Percentiles rank a stretch among this genome's conserved stretches.
Conservation (phyloP, 2,113 vertebrate species). For the Delphinapterus leucas region DNA sequence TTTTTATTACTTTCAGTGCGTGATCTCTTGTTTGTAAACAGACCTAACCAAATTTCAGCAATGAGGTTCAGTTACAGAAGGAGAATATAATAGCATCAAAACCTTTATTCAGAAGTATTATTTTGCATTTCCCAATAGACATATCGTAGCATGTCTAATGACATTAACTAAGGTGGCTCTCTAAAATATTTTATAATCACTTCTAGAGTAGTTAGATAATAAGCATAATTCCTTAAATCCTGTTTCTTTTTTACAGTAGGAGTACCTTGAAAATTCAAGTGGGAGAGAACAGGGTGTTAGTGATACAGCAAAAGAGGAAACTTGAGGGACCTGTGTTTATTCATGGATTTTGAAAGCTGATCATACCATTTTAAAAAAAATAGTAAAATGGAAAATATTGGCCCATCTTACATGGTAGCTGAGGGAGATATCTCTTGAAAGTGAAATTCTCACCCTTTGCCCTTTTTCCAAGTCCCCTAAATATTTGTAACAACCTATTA, state of each 20-base stretch:
- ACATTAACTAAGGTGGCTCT: neutral
- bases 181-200: slow-evolving; percentile 42
- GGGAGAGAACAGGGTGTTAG: neutral
- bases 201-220: neutral
- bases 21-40: slow-evolving; percentile 44
- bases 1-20: slow-evolving; percentile 24
- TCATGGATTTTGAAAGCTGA: neutral
- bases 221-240: neutral
- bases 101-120: neutral
- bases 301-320: neutral
- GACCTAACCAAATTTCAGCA: slow-evolving; percentile 30
- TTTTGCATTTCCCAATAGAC: neutral
- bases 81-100: neutral
- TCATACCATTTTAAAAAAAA: neutral
- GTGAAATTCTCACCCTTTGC: neutral
- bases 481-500: slow-evolving; percentile 19
- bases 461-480: neutral
- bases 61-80: slow-evolving; percentile 21
- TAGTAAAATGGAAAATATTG: slow-evolving; percentile 13
- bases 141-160: neutral
- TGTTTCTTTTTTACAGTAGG: neutral
- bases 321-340: neutral
- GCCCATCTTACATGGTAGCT: neutral
- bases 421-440: neutral
- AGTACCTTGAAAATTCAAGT: neutral